Conservation (phyloP, 2,888 invertebrate species). For the Agrochola circellaris region DNA sequence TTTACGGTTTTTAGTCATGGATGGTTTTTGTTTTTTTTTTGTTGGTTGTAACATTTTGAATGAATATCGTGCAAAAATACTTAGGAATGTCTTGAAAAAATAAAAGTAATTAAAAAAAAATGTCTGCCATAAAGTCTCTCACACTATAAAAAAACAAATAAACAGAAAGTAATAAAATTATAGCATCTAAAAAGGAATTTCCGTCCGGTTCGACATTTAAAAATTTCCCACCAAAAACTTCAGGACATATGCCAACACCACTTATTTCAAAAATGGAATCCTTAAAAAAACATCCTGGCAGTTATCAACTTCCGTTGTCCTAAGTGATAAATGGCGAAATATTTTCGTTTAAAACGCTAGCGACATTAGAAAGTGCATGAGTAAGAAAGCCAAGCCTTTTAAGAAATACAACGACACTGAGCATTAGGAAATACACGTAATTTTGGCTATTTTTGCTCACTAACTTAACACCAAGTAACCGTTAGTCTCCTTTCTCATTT, state of each 20-base stretch:
- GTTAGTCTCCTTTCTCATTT: constrained; percentile 43
- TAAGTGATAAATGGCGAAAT: constrained; percentile 39
- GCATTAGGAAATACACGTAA: constrained; percentile 45
- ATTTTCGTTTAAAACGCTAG: constrained; percentile 41
- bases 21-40: background rate
- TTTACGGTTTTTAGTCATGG: constrained; percentile 17
- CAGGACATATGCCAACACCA: background rate
- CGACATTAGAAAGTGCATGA: constrained; percentile 62
- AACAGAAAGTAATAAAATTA: background rate
- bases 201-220: background rate
- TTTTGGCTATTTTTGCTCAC: constrained; percentile 41
- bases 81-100: no score
- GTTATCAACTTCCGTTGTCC: constrained; percentile 33
- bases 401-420: constrained; percentile 35
- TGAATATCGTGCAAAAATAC: background rate
- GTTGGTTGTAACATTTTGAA: no score
- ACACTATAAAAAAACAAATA: background rate
- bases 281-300: constrained; percentile 27
- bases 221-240: background rate
- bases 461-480: constrained; percentile 14
- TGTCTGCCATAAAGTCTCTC: background rate
- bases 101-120: background rate
- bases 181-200: background rate
- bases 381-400: constrained; percentile 51
- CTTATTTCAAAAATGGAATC: constrained; percentile 12